These are phyloP conservation scores for Meteorus sp. DNA, from an alignment of 1,140 invertebrate genomes.

Conservation along the genomic window DNA sequence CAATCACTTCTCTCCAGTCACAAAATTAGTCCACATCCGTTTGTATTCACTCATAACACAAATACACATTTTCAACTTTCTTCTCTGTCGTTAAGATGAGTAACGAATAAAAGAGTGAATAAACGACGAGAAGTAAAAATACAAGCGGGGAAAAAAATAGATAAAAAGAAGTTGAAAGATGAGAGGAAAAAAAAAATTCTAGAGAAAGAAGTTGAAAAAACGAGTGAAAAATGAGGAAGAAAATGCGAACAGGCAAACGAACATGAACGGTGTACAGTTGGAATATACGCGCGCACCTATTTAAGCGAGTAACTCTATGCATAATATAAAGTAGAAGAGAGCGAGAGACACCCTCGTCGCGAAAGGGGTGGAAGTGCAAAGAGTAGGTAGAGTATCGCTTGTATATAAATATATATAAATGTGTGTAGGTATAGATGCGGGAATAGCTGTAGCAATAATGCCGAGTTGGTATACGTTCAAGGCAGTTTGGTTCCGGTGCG, in stretches of 20 bases:
- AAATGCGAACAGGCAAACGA: neutral
- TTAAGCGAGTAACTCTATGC: neutral
- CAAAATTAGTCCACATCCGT: too few relatives aligned
- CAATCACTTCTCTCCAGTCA: too few relatives aligned
- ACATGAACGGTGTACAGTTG: neutral
- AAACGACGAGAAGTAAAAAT: too few relatives aligned
- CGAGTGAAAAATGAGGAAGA: neutral
- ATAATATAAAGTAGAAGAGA: neutral
- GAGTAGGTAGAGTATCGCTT: neutral
- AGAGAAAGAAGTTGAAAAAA: too few relatives aligned
- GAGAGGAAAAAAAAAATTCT: neutral
- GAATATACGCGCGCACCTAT: neutral
- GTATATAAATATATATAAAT: conserved; percentile 1
- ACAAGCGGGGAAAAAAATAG: too few relatives aligned
- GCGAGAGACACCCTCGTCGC: neutral
- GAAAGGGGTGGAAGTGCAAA: neutral
- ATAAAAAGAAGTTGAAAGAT: too few relatives aligned
- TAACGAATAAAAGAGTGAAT: too few relatives aligned
- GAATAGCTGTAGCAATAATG: neutral
- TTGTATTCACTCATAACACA: too few relatives aligned
- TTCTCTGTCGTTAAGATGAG: too few relatives aligned
- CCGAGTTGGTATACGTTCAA: neutral
- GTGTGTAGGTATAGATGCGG: conserved; percentile 6
- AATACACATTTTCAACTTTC: too few relatives aligned
- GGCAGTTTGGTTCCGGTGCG: conserved; percentile 53